Evolutionary conservation across 2,113 vertebrate genomes (phyloP).

Genomic region (Oryzias woworae): DNA sequence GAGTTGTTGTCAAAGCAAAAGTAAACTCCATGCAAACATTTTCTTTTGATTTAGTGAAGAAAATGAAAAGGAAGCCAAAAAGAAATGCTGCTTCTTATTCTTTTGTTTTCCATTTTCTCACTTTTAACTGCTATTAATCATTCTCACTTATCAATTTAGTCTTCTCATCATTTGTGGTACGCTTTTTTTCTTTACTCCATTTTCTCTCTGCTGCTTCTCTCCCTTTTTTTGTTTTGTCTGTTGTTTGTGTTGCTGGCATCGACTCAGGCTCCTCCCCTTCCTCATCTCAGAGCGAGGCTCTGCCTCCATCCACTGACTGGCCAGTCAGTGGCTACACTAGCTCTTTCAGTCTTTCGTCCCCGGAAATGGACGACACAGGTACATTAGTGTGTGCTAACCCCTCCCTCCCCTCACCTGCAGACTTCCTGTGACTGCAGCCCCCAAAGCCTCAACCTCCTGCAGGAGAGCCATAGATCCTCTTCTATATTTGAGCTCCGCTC

Average conservation of each 20-base stretch:
- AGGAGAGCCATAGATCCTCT: constrained; percentile 12
- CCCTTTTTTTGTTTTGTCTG: constrained; percentile 56
- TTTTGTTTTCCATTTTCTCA: constrained; percentile 52
- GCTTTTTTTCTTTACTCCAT: constrained; percentile 60
- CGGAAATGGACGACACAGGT: constrained; percentile 86
- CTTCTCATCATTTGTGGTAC: constrained; percentile 44
- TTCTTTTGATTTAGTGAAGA: neutral
- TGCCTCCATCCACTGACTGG: constrained; percentile 92
- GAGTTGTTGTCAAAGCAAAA: neutral
- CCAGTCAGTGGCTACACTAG: constrained; percentile 90
- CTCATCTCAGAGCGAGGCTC: constrained; percentile 88
- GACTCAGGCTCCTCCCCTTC: constrained; percentile 86
- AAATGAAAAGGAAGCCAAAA: neutral
- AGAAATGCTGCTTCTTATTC: constrained; percentile 35
- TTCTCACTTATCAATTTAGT: constrained; percentile 36
- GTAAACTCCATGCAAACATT: neutral
- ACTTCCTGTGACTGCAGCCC: constrained; percentile 18
- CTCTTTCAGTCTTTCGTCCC: constrained; percentile 87
- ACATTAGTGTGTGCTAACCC: constrained; percentile 57
- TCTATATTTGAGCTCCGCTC: constrained; percentile 14
- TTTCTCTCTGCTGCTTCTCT: constrained; percentile 60
- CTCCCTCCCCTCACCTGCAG: constrained; percentile 38
- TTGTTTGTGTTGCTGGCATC: constrained; percentile 59
- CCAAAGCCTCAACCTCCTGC: constrained; percentile 18
- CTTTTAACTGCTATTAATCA: constrained; percentile 43